A percentile compares a stretch with the other conserved stretches of the same genome.
These are phyloP conservation scores for Ophioninae sp. DNA, from an alignment of 2,888 invertebrate species.

Conservation along the genomic window DNA sequence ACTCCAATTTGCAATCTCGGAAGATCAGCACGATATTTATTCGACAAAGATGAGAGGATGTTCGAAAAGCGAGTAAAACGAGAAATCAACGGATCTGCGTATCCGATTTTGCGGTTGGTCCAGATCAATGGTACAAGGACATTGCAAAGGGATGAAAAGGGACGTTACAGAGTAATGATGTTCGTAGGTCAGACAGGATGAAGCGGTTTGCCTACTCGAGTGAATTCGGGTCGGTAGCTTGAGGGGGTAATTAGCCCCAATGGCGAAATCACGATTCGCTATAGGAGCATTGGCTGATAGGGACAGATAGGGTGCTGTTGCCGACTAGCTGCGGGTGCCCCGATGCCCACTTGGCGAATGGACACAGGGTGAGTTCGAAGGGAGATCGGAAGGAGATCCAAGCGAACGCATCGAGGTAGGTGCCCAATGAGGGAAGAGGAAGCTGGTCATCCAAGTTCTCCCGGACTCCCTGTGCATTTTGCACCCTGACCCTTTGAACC, in stretches of 20 bases:
- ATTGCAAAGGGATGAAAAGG: not conserved
- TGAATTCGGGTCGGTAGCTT: constrained; percentile 74
- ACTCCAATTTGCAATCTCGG: not conserved
- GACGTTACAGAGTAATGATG: constrained; percentile 13
- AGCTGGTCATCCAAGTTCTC: constrained; percentile 30
- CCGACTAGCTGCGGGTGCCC: constrained; percentile 72
- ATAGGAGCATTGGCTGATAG: constrained; percentile 69
- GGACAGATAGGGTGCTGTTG: constrained; percentile 73
- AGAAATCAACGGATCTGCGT: not conserved
- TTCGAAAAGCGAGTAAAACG: not conserved
- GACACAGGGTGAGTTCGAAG: constrained; percentile 50
- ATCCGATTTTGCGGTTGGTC: not conserved
- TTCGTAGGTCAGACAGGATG: constrained; percentile 40
- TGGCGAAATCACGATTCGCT: constrained; percentile 75
- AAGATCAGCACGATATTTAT: not conserved
- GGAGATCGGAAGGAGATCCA: constrained; percentile 24
- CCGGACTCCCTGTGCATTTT: constrained; percentile 2
- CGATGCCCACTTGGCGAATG: constrained; percentile 66
- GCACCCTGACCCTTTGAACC: constrained; percentile 24
- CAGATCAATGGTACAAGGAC: not conserved
- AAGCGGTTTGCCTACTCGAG: constrained; percentile 66
- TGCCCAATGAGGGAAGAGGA: constrained; percentile 46
- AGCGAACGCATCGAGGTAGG: constrained; percentile 32
- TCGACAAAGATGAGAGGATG: not conserved
- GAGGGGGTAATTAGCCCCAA: constrained; percentile 76